Evolutionary conservation across 2,797 vertebrate species (phyloP).

Genomic region (Anisognathus igniventris): DNA sequence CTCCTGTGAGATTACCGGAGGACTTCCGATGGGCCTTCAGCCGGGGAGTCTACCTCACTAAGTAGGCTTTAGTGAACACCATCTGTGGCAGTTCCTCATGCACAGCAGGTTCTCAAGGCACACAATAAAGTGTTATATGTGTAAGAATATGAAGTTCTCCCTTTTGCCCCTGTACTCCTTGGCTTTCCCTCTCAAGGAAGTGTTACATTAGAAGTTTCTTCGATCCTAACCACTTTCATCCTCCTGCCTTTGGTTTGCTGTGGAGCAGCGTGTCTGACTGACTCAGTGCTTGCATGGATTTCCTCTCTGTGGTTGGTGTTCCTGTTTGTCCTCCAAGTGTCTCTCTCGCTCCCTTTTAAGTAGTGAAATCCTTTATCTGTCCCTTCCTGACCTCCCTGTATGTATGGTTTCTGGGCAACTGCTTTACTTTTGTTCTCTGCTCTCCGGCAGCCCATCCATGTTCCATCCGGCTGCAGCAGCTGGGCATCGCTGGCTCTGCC

Average conservation of each 20-base stretch:
- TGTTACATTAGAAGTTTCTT: neutral
- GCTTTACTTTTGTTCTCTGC: conserved; percentile 18
- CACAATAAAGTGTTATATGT: neutral
- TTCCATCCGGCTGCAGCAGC: neutral
- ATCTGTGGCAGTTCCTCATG: conserved; percentile 8
- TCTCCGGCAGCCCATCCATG: neutral
- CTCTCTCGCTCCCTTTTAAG: conserved; percentile 14
- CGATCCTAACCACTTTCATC: neutral
- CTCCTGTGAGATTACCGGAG: neutral
- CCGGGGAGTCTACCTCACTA: neutral
- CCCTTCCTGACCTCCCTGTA: conserved; percentile 31
- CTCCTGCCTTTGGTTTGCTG: neutral
- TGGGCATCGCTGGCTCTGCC: neutral
- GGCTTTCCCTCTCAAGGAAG: neutral
- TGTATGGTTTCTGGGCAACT: neutral
- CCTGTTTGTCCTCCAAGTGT: neutral
- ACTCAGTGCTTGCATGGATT: neutral
- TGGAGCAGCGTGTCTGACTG: neutral
- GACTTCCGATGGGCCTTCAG: neutral
- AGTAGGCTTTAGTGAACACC: neutral
- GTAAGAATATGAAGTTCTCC: neutral
- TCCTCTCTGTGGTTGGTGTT: neutral
- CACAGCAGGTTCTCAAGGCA: neutral
- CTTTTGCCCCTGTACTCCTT: neutral
- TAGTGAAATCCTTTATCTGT: conserved; percentile 37